Conservation (phyloP, 2,888 invertebrate species). For the Heteromyza rotundicornis region DNA sequence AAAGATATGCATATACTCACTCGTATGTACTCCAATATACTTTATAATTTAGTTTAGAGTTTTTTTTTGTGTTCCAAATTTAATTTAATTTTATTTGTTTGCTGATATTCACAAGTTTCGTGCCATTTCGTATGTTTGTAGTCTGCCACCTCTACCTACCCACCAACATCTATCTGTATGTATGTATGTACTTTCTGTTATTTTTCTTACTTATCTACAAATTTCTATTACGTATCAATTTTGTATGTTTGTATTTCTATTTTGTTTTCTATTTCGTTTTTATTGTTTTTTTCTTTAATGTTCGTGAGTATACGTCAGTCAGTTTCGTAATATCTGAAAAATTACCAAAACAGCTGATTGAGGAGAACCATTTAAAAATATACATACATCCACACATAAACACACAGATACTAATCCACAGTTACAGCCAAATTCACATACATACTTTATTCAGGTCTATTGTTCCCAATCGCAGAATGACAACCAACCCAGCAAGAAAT, state of each 20-base stretch:
- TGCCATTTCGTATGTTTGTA: too few relatives aligned
- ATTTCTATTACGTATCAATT: background rate
- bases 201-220: background rate
- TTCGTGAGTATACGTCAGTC: constrained; percentile 11
- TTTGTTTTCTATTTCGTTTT: constrained; percentile 14
- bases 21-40: too few relatives aligned
- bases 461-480: constrained; percentile 10
- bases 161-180: constrained; percentile 14
- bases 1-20: too few relatives aligned
- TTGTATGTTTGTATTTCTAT: background rate
- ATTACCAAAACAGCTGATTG: constrained; percentile 38
- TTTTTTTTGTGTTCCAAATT: too few relatives aligned
- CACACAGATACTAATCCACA: background rate
- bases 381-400: constrained; percentile 12
- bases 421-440: background rate
- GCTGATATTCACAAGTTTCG: too few relatives aligned
- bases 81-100: too few relatives aligned
- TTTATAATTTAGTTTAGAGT: too few relatives aligned
- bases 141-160: constrained; percentile 9
- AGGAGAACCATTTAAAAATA: constrained; percentile 14
- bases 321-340: constrained; percentile 31
- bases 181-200: constrained; percentile 17
- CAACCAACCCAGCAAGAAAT: too few relatives aligned
- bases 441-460: background rate
- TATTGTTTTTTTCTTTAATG: background rate